Evolutionary conservation across 2,888 invertebrate species (phyloP), one percentile per base, ranked within the genome.

Genomic region (Lasiommata megera): DNA sequence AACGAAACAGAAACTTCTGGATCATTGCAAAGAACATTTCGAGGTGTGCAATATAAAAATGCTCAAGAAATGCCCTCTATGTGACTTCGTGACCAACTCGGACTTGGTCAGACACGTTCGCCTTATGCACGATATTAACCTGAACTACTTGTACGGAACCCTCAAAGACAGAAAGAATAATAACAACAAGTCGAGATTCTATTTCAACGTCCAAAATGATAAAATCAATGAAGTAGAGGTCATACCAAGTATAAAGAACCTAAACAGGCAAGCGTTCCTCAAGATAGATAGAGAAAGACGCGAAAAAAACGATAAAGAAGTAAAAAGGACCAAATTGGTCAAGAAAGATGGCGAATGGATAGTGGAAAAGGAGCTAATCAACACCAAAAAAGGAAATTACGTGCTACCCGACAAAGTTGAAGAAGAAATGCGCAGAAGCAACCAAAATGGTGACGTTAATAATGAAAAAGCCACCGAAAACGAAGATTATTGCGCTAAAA

Each of bases 31-130:
- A 34, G 63, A 72, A 0, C 88, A 89, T 54, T 88, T 86, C 52
- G 82, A 84, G 9, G 59, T 83, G 0, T 84, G 84, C 67, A 82
- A 73, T 47, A 67, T 73, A 0, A 73, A 67, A 0, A 77, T 76
- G 31, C 52, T 87, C 0, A 80, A 80, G 16, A 88, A 84, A 62
- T 88, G 88, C 38, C 88, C 88, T 0, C 66, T 84, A 0, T 88
- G 88, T 34, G 70, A 74, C 0, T 78, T 72, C 23, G 82, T 82
- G 0, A 79, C 82, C 0, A 63, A 70, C 0, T 8, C 56, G 0
- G 65, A 71, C 1, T 70, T 88, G 0, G 63, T 62, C 0, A 58
- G 61, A 1, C 88, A 88, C 29, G 63, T 88, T 0, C 64, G 61
- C 2, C 1, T 62, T 0, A 67, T 64, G 0, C 88, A 88, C 56